These are phyloP conservation scores for Aurelia sp. DNA, from an alignment of 30 jellyfish, hydroid and myxozoan species.

Conservation along the genomic window DNA sequence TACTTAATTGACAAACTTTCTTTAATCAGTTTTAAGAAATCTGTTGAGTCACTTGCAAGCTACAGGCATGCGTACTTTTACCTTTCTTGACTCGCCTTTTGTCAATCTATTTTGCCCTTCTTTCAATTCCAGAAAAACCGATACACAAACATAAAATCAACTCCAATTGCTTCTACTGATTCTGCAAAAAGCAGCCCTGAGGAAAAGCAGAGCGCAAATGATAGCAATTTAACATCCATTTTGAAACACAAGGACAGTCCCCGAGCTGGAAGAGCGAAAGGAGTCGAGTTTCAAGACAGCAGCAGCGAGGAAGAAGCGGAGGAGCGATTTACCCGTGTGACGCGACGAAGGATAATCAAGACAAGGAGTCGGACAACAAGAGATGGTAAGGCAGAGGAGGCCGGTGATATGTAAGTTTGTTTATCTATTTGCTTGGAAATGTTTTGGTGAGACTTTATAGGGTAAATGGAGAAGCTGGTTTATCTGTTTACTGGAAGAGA, in stretches of 20 bases:
- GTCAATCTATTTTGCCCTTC: background rate
- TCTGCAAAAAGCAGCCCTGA: background rate
- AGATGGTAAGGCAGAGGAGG: constrained; percentile 1
- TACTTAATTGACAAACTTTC: too few relatives aligned
- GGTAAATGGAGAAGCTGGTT: too few relatives aligned
- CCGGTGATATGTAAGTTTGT: constrained; percentile 8
- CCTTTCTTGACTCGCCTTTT: too few relatives aligned
- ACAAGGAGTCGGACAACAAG: constrained; percentile 55
- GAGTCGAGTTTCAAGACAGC: constrained; percentile 51
- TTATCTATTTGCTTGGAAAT: too few relatives aligned
- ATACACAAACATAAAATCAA: constrained; percentile 8
- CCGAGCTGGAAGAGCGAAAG: constrained; percentile 12
- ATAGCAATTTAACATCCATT: constrained; percentile 37
- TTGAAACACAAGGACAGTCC: constrained; percentile 62
- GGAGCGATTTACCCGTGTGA: constrained; percentile 37
- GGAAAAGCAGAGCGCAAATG: background rate
- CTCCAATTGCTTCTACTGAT: background rate
- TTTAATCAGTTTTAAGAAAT: too few relatives aligned
- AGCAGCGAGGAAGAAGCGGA: constrained; percentile 49
- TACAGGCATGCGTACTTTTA: too few relatives aligned
- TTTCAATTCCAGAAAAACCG: background rate
- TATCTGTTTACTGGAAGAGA: too few relatives aligned
- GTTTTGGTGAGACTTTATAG: background rate
- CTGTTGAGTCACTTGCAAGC: too few relatives aligned
- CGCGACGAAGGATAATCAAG: constrained; percentile 47